phyloP scores from a whole-genome alignment of 2,888 invertebrate genomes.

The Fragum sueziense region DNA sequence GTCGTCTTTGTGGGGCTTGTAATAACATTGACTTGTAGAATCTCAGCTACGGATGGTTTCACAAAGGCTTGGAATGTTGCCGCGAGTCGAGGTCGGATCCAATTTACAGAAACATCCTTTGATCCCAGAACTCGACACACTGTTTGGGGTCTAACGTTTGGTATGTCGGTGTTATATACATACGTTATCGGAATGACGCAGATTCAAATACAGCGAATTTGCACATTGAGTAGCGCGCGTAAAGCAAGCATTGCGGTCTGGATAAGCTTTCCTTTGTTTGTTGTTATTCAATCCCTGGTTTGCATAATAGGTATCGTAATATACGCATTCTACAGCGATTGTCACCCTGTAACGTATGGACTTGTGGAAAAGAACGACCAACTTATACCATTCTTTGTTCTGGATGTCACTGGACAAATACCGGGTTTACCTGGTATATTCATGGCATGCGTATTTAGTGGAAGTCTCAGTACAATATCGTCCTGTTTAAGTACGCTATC shows the following conservation, averaged over 20 bases:
- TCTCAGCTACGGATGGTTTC: background rate
- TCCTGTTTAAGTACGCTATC: constrained; percentile 47
- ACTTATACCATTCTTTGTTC: constrained; percentile 93
- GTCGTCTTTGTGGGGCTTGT: constrained; percentile 1
- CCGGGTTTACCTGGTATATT: constrained; percentile 94
- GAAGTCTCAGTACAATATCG: constrained; percentile 88
- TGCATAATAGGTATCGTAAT: constrained; percentile 40
- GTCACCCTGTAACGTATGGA: constrained; percentile 25
- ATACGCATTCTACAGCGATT: constrained; percentile 45
- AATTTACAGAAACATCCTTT: background rate
- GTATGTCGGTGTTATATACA: background rate
- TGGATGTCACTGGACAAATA: constrained; percentile 89
- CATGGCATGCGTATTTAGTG: constrained; percentile 96
- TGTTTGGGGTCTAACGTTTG: constrained; percentile 3
- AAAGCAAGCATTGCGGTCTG: background rate
- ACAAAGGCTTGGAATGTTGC: constrained; percentile 16
- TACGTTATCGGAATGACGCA: constrained; percentile 7
- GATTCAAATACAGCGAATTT: constrained; percentile 5
- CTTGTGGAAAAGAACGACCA: constrained; percentile 82
- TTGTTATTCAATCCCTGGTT: constrained; percentile 15
- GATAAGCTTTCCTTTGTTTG: constrained; percentile 6
- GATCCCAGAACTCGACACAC: constrained; percentile 12
- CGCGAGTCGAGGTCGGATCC: background rate
- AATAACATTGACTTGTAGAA: background rate
- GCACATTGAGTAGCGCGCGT: background rate